Percentiles rank a stretch among this genome's conserved stretches.
Conservation (phyloP, 2,113 vertebrate genomes). For the Spermophilus dauricus region DNA sequence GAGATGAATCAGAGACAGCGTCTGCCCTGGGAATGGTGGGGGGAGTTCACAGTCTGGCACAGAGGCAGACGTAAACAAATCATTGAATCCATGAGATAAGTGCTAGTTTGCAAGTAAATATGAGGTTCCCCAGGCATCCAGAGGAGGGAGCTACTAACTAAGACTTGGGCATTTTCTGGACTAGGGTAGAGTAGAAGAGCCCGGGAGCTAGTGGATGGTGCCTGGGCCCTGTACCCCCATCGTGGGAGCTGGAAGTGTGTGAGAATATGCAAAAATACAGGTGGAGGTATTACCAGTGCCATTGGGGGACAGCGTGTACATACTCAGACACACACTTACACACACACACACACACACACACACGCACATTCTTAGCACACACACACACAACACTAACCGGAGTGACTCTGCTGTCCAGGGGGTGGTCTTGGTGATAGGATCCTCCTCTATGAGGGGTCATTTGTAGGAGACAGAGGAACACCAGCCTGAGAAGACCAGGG, state of each 20-base stretch:
- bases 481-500: background rate
- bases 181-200: background rate
- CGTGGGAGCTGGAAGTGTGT: background rate
- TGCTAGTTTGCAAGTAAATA: background rate
- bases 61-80: slow-evolving; percentile 9
- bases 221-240: background rate
- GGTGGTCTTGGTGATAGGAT: background rate
- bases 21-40: background rate
- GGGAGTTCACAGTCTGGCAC: background rate
- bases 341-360: background rate
- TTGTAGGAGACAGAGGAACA: background rate
- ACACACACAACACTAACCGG: background rate
- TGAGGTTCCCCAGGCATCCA: background rate
- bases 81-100: background rate
- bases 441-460: background rate
- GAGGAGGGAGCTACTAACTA: background rate
- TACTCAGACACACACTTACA: no score
- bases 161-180: background rate
- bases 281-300: background rate
- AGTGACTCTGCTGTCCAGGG: no score
- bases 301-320: accelerated
- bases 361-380: background rate
- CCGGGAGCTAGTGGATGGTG: background rate
- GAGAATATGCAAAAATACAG: background rate
- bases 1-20: background rate